phyloP scores from a whole-genome alignment of 2,888 invertebrate genomes.

The Protophormia terraenovae region DNA sequence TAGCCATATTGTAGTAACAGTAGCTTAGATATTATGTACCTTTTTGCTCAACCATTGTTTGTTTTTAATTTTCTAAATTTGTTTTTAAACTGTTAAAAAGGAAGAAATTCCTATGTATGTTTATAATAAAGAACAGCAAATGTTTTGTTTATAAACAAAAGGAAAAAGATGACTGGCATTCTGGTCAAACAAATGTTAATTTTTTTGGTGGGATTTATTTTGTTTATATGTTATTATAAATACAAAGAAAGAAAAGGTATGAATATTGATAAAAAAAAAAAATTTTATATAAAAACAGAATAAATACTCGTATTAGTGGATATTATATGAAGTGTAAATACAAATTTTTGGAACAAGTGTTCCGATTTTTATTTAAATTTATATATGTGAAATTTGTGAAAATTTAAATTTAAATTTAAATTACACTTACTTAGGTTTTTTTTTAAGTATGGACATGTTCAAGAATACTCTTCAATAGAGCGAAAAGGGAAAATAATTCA shows the following conservation, averaged over 20 bases:
- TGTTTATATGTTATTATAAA: neutral
- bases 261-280: neutral
- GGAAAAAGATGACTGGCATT: neutral
- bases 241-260: neutral
- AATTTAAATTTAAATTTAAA: too few species aligned
- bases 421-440: too few species aligned
- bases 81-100: conserved; percentile 4
- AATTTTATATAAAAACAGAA: too few species aligned
- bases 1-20: too few species aligned
- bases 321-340: too few species aligned
- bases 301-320: too few species aligned
- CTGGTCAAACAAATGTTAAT: neutral
- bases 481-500: too few species aligned
- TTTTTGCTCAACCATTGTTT: conserved; percentile 15
- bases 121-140: neutral
- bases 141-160: conserved; percentile 11
- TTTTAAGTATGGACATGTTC: too few species aligned
- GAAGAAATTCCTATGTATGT: neutral
- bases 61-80: conserved; percentile 41
- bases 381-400: too few species aligned
- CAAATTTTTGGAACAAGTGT: too few species aligned
- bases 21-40: neutral
- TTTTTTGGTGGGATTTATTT: neutral
- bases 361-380: too few species aligned
- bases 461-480: too few species aligned